Evolutionary conservation across 2,888 invertebrate species (phyloP).

Genomic region (Thymelicus lineola): DNA sequence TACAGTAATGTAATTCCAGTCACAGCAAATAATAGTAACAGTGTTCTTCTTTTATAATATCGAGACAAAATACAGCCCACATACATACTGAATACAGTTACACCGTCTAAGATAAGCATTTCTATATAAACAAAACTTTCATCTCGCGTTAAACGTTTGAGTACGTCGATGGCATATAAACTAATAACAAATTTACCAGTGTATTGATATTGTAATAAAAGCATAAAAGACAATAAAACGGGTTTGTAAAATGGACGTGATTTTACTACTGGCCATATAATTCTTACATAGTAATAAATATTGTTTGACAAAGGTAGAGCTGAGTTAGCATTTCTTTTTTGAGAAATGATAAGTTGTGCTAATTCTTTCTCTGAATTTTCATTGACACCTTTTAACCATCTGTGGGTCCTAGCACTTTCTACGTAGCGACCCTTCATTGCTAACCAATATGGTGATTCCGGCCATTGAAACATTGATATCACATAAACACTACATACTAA

Average conservation of each 20-base stretch:
- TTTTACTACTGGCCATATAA: background rate
- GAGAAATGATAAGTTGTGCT: background rate
- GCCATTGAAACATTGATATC: slow-evolving; percentile 40
- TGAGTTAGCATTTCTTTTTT: background rate
- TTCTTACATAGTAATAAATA: background rate
- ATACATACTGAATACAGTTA: slow-evolving; percentile 56
- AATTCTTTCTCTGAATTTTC: slow-evolving; percentile 41
- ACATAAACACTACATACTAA: slow-evolving; percentile 37
- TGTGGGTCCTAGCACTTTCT: slow-evolving; percentile 39
- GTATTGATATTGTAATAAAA: slow-evolving; percentile 36
- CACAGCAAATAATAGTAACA: slow-evolving; percentile 48
- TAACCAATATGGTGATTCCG: slow-evolving; percentile 44
- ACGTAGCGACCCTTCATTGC: slow-evolving; percentile 42
- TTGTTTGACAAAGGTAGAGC: background rate
- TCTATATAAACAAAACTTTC: slow-evolving; percentile 43
- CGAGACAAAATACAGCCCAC: slow-evolving; percentile 55
- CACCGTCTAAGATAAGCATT: slow-evolving; percentile 46
- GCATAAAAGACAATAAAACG: background rate
- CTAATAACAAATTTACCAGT: slow-evolving; percentile 43
- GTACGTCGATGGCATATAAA: slow-evolving; percentile 44
- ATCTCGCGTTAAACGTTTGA: slow-evolving; percentile 43
- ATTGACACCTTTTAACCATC: slow-evolving; percentile 42
- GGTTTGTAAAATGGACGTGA: background rate
- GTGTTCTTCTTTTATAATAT: slow-evolving; percentile 48
- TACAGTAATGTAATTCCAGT: slow-evolving; percentile 42